phyloP scores from a whole-genome alignment of 2,888 invertebrate genomes.

The Aphidoletes aphidimyza region DNA sequence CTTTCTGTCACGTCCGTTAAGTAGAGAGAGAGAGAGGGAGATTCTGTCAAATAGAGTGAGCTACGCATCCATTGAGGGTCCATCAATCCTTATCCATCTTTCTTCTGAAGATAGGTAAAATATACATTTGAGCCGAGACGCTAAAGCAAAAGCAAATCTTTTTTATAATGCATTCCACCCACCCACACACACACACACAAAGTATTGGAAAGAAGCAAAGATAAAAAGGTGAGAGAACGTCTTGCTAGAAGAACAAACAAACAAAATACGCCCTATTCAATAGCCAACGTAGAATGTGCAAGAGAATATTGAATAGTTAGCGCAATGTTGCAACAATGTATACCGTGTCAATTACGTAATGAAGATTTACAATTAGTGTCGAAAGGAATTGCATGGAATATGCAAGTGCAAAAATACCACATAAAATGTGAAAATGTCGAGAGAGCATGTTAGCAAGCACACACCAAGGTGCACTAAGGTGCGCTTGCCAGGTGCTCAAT shows the following conservation, averaged over 20 bases:
- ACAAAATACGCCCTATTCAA: neutral
- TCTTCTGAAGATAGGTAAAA: no score
- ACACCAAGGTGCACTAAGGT: neutral
- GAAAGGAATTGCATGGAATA: neutral
- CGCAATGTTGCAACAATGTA: slow-evolving; percentile 15
- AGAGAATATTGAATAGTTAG: neutral
- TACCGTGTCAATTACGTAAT: slow-evolving; percentile 35
- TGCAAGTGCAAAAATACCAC: neutral
- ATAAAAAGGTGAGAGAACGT: no score
- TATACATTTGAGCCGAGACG: no score
- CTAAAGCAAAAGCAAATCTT: no score
- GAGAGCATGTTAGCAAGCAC: neutral
- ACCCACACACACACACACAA: no score
- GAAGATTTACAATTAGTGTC: slow-evolving; percentile 20
- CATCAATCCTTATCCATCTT: no score
- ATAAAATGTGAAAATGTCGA: neutral
- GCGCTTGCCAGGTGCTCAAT: neutral
- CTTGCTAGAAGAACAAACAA: no score
- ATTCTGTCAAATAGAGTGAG: no score
- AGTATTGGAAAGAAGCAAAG: no score
- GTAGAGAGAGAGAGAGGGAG: no score
- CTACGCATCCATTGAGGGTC: no score
- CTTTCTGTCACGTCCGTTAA: neutral
- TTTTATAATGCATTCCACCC: no score
- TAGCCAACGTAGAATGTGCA: neutral